These are phyloP conservation scores for Acleris holmiana DNA, from an alignment of 2,888 invertebrate genomes.

Conservation along the genomic window DNA sequence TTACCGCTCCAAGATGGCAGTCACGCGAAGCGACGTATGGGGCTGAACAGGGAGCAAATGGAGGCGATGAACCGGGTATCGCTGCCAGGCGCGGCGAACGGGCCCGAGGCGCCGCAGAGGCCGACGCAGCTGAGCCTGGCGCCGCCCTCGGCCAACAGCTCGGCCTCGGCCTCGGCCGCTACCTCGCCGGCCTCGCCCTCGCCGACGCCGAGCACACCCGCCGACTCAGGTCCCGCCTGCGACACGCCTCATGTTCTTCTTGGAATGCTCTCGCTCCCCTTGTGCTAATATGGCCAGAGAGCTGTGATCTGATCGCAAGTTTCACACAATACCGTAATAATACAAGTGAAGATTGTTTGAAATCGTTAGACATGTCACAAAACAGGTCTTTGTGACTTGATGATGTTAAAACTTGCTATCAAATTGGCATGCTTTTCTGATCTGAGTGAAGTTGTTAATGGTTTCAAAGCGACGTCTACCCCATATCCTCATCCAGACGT, in stretches of 20 bases:
- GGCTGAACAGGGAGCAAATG: slow-evolving; percentile 84
- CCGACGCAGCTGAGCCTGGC: slow-evolving; percentile 79
- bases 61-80: slow-evolving; percentile 82
- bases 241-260: slow-evolving; percentile 58
- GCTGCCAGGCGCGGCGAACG: slow-evolving; percentile 64
- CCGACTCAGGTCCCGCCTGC: slow-evolving; percentile 80
- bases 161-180: slow-evolving; percentile 62
- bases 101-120: slow-evolving; percentile 57
- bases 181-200: slow-evolving; percentile 74
- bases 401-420: background rate
- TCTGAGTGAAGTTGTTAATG: background rate
- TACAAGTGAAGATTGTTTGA: no score
- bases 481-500: slow-evolving; percentile 15
- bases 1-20: slow-evolving; percentile 82
- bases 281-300: slow-evolving; percentile 5
- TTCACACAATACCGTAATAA: no score
- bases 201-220: slow-evolving; percentile 83
- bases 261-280: slow-evolving; percentile 61
- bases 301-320: slow-evolving; percentile 13
- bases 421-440: background rate
- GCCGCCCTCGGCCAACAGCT: slow-evolving; percentile 54
- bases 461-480: slow-evolving; percentile 21
- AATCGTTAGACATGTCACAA: no score
- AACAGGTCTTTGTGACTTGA: no score
- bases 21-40: slow-evolving; percentile 84